Evolutionary conservation across 2,888 invertebrate genomes (phyloP).

Genomic region (Cryptus viduatorius): DNA sequence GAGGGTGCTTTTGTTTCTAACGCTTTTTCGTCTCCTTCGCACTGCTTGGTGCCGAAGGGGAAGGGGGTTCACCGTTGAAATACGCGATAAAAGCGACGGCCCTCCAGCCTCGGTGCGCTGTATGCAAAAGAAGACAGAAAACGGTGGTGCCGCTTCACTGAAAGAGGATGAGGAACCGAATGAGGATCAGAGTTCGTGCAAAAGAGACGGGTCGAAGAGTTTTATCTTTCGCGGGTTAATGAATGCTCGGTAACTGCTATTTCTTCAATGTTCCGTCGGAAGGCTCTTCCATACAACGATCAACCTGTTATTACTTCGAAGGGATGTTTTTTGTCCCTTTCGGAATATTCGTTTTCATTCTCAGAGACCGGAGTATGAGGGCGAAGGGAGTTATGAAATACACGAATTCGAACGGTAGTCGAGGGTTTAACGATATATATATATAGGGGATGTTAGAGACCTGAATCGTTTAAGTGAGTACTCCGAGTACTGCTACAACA

Average conservation of each 20-base stretch:
- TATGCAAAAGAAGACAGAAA: constrained; percentile 37
- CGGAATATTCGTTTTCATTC: constrained; percentile 1
- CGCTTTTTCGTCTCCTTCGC: constrained; percentile 53
- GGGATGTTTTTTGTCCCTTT: neutral
- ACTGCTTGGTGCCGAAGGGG: neutral
- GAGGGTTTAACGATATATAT: no score
- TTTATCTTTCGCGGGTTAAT: constrained; percentile 14
- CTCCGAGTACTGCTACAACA: neutral
- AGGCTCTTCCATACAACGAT: constrained; percentile 18
- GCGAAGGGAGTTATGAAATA: neutral
- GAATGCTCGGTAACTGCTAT: constrained; percentile 29
- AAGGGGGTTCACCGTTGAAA: constrained; percentile 61
- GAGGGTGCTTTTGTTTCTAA: constrained; percentile 78
- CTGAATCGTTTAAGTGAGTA: neutral
- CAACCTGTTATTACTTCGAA: constrained; percentile 17
- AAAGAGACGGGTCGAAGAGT: constrained; percentile 26
- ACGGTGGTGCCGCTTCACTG: constrained; percentile 22
- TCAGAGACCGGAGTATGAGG: neutral
- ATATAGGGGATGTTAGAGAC: neutral
- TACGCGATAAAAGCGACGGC: constrained; percentile 59
- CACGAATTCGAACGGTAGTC: neutral
- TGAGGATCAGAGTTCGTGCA: constrained; percentile 47
- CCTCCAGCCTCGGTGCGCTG: neutral
- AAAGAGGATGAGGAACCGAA: constrained; percentile 52
- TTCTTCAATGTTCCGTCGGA: neutral